Evolutionary conservation across 2,888 invertebrate species (phyloP).

Genomic region (Leptodirus hochenwartii): DNA sequence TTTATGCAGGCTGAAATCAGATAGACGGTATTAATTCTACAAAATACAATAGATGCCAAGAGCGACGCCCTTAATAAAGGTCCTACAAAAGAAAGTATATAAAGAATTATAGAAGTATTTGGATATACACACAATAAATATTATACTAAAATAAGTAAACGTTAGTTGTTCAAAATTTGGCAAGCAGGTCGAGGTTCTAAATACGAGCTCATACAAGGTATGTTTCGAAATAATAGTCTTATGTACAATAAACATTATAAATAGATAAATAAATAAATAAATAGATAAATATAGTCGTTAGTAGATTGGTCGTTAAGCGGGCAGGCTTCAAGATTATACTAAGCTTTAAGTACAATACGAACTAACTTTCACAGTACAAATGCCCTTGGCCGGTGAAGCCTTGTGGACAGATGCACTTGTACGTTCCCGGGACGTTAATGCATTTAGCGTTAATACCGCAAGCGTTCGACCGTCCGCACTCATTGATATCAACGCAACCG

Average conservation of each 20-base stretch:
- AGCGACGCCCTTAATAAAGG: too few species aligned
- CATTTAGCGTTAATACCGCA: conserved; percentile 66
- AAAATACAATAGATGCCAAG: too few species aligned
- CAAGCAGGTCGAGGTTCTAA: too few species aligned
- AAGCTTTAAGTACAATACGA: too few species aligned
- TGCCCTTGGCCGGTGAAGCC: conserved; percentile 61
- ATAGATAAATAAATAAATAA: conserved; percentile 7
- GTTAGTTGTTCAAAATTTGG: too few species aligned
- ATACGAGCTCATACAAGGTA: too few species aligned
- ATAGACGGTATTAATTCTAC: too few species aligned
- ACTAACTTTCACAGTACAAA: conserved; percentile 62
- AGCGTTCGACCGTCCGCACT: conserved; percentile 43
- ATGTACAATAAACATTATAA: conserved; percentile 3
- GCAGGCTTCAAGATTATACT: background rate
- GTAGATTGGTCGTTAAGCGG: background rate
- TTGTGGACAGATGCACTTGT: conserved; percentile 55
- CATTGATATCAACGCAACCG: conserved; percentile 55
- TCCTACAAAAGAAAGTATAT: too few species aligned
- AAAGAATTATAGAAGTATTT: too few species aligned
- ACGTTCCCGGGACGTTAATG: conserved; percentile 64
- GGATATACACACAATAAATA: too few species aligned
- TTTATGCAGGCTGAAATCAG: too few species aligned
- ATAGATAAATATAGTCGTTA: background rate
- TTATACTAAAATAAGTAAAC: too few species aligned
- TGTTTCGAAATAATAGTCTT: conserved; percentile 3